Evolutionary conservation across 2,113 vertebrate genomes (phyloP).

Genomic region (Camelus bactrianus): DNA sequence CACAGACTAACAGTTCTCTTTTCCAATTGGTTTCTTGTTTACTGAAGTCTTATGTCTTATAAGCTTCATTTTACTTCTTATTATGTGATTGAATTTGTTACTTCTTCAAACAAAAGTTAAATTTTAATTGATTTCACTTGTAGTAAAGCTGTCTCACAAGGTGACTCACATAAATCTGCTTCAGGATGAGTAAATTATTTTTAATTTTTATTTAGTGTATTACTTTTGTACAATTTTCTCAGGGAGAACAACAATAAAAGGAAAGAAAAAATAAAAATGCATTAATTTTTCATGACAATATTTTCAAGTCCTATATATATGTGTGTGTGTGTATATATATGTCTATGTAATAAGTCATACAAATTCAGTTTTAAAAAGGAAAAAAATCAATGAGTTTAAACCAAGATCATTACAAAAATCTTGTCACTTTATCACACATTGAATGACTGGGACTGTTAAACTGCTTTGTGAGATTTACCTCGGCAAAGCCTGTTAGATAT

Average conservation of each 20-base stretch:
- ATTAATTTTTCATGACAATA: not conserved
- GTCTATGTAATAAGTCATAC: not conserved
- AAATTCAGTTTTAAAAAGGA: not conserved
- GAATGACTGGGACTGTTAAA: not conserved
- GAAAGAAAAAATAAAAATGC: not conserved
- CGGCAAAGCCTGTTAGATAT: not conserved
- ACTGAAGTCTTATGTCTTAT: constrained; percentile 27
- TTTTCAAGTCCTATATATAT: not conserved
- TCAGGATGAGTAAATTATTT: not conserved
- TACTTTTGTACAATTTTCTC: not conserved
- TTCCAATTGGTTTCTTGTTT: constrained; percentile 61
- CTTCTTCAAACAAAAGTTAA: constrained; percentile 12
- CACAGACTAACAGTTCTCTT: constrained; percentile 31
- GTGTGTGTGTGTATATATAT: not conserved
- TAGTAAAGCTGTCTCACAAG: not conserved
- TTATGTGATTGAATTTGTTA: not conserved
- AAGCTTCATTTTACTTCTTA: constrained; percentile 15
- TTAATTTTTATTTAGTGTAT: not conserved
- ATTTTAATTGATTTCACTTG: constrained; percentile 7
- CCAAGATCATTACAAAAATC: not conserved
- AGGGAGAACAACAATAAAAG: not conserved
- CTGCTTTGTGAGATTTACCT: not conserved
- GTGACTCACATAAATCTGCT: not conserved
- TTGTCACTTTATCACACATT: not conserved
- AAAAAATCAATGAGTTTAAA: not conserved